Evolutionary conservation across 2,113 vertebrate species (phyloP), one percentile per base, ranked within the genome.

Genomic region (Erythrocercus mccallii): DNA sequence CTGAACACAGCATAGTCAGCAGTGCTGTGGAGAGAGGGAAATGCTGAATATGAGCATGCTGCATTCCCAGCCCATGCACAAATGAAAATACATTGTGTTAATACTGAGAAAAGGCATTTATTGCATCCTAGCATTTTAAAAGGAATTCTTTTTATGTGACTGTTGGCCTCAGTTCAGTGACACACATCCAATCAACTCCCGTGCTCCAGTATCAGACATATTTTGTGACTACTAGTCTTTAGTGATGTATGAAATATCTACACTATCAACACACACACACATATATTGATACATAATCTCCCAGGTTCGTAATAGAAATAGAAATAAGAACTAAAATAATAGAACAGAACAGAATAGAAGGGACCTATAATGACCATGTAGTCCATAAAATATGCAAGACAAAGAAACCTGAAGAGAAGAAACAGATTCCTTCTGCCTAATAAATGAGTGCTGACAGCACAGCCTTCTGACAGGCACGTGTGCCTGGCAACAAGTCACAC

Each of bases 1-100:
- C 95, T 98, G 98, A 99, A 99, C 68, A 94, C 97, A 91, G 97
- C 97, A 15, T 99, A 99, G 94, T 99, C 99, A 11, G 99, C 99
- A 54, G 98, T 95, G 82, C 99, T 99, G 77, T 54, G 84, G 62
- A 88, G 23, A 93, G 74, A 88, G 18, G 35, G 80, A 13, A 84
- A 50, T 0, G 21, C 53, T 91, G 48, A 80, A 37, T 7, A 19
- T 27, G 35, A 87, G 69, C 35, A 12, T 9, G 31, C 21, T 84
- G 51, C 54, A 10, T 35, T 88, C 51, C 30, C 35, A 44, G 30
- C 16, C 45, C 9, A 25, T 4, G 20, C 60, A 86, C 5, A 3
- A 40, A 38, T 24, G 21, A 62, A 61, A 72, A 62, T 5, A 18
- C 6, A 25, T 4, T n/a, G 19, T 24, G 14, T 28, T 45, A 42